phyloP scores from a whole-genome alignment of 2,797 vertebrate genomes.

The Poeciliopsis paucimaculata region DNA sequence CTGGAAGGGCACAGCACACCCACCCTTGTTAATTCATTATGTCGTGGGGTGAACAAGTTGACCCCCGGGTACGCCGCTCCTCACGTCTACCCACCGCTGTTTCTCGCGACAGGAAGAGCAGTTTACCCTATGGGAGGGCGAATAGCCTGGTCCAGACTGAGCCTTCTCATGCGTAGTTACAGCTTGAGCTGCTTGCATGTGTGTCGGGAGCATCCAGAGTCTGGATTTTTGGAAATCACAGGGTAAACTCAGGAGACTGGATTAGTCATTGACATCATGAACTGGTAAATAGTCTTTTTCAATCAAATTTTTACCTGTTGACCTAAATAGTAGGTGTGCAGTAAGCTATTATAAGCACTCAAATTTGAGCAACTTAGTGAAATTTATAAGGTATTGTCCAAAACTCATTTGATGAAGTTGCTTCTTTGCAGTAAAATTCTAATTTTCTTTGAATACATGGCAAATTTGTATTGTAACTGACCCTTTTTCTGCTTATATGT shows the following conservation, averaged over 20 bases:
- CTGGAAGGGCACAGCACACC: constrained; percentile 48
- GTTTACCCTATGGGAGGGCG: constrained; percentile 69
- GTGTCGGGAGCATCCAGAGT: constrained; percentile 15
- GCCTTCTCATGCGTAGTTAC: constrained; percentile 72
- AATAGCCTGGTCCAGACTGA: constrained; percentile 51
- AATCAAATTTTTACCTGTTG: constrained; percentile 1
- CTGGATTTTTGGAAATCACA: constrained; percentile 1
- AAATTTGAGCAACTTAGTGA: neutral
- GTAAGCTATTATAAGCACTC: neutral
- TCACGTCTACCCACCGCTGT: constrained; percentile 74
- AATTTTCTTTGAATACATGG: neutral
- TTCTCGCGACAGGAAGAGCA: constrained; percentile 74
- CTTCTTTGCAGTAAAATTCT: neutral
- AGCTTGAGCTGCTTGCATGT: constrained; percentile 20
- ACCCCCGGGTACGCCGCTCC: constrained; percentile 67
- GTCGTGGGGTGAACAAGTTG: constrained; percentile 70
- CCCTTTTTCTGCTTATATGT: neutral
- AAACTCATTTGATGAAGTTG: neutral
- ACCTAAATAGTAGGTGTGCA: neutral
- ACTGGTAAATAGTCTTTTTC: constrained; percentile 57
- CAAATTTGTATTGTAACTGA: neutral
- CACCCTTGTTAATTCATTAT: constrained; percentile 70
- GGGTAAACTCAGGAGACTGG: constrained; percentile 26
- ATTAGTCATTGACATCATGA: constrained; percentile 56
- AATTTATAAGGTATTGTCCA: neutral